Percentiles rank a stretch among this genome's conserved stretches.
Evolutionary conservation across 2,888 invertebrate genomes (phyloP).

Genomic region (Drosophila neonasuta): DNA sequence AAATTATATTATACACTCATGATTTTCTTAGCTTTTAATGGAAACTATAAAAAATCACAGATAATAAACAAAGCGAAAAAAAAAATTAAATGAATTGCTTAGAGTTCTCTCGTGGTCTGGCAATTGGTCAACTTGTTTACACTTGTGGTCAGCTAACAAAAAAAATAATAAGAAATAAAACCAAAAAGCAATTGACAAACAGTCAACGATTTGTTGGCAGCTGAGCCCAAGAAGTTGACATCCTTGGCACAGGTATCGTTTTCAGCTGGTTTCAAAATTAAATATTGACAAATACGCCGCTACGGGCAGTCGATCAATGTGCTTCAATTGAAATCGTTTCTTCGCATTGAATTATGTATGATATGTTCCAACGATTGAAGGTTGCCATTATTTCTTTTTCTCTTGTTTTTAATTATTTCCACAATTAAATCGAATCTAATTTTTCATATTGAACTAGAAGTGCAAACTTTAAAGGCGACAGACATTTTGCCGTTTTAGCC

Average conservation of each 20-base stretch:
- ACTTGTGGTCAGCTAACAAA: slow-evolving; percentile 37
- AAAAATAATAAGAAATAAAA: slow-evolving; percentile 6
- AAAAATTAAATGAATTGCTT: slow-evolving; percentile 39
- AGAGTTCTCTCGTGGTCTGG: slow-evolving; percentile 5
- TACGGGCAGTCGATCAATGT: slow-evolving; percentile 47
- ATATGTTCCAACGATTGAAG: slow-evolving; percentile 42
- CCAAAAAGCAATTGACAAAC: slow-evolving; percentile 27
- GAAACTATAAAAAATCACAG: slow-evolving; percentile 16
- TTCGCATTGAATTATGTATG: slow-evolving; percentile 64
- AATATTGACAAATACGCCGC: slow-evolving; percentile 63
- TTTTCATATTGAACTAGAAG: not conserved
- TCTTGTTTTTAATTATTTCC: slow-evolving; percentile 2
- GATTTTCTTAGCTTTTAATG: slow-evolving; percentile 31
- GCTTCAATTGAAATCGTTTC: slow-evolving; percentile 42
- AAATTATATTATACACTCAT: slow-evolving; percentile 33
- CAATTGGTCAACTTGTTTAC: slow-evolving; percentile 59
- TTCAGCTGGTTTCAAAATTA: slow-evolving; percentile 56
- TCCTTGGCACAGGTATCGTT: slow-evolving; percentile 74
- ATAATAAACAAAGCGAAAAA: slow-evolving; percentile 25
- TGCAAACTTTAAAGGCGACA: not conserved
- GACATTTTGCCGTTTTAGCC: not conserved
- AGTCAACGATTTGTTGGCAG: slow-evolving; percentile 19
- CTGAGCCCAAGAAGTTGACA: slow-evolving; percentile 72
- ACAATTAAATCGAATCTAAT: slow-evolving; percentile 3
- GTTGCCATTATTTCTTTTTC: slow-evolving; percentile 21